Conservation (phyloP, 2,888 invertebrate species). For the Prosapia bicincta region DNA sequence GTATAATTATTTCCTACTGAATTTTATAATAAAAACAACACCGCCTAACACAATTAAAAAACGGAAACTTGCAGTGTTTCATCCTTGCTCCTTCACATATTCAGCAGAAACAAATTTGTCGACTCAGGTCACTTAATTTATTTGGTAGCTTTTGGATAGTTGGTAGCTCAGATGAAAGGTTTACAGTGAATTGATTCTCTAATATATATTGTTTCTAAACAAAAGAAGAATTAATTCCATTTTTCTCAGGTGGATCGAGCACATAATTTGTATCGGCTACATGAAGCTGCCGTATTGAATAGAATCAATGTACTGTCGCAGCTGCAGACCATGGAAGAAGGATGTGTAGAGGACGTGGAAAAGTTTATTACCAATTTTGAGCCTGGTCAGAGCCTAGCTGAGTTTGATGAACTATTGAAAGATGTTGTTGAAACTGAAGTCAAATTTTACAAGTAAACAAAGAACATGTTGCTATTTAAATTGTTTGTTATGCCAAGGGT, state of each 20-base stretch:
- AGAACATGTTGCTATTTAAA: background rate
- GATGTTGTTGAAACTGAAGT: constrained; percentile 40
- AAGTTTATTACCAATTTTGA: constrained; percentile 33
- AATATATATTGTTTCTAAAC: no score
- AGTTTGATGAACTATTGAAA: constrained; percentile 39
- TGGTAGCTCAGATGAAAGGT: no score
- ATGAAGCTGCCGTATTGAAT: constrained; percentile 20
- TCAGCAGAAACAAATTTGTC: no score
- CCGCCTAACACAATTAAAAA: no score
- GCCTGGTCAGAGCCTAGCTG: constrained; percentile 32
- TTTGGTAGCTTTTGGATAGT: no score
- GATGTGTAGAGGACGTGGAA: constrained; percentile 36
- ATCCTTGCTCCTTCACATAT: no score
- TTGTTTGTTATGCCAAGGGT: background rate
- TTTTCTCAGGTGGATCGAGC: background rate
- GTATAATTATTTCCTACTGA: no score
- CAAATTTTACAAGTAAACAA: constrained; percentile 38
- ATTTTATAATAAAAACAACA: no score
- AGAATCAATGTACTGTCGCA: constrained; percentile 26
- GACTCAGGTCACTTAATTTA: no score
- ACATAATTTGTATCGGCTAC: constrained; percentile 31
- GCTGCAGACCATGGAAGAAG: constrained; percentile 35
- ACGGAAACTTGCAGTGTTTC: no score
- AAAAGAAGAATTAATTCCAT: no score
- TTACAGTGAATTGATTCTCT: no score